Evolutionary conservation across 2,797 vertebrate genomes (phyloP).

Genomic region (Podargus strigoides): DNA sequence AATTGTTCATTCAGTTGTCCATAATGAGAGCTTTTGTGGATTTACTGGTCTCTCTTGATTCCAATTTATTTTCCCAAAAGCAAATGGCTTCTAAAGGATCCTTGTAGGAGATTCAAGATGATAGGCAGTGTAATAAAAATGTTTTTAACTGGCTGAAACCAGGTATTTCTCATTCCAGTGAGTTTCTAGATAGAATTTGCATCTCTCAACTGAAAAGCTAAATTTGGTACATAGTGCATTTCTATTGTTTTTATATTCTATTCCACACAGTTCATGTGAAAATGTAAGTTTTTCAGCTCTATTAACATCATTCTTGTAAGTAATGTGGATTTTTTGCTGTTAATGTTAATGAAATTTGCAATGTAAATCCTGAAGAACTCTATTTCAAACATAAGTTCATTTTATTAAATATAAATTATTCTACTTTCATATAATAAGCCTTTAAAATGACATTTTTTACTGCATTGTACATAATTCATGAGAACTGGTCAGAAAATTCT

Average conservation of each 20-base stretch:
- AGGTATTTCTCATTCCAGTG: not conserved
- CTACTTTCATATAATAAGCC: not conserved
- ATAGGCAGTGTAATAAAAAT: not conserved
- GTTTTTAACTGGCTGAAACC: not conserved
- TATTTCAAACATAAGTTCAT: not conserved
- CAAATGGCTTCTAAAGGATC: not conserved
- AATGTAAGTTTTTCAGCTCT: not conserved
- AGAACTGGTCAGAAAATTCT: not conserved
- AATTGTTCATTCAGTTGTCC: not conserved
- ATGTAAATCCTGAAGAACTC: not conserved
- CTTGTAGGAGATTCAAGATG: not conserved
- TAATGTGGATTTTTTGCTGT: not conserved
- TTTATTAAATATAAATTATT: not conserved
- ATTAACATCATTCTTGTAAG: not conserved
- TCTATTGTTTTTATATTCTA: not conserved
- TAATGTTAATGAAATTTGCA: not conserved
- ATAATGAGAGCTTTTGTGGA: not conserved
- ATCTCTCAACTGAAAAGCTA: not conserved
- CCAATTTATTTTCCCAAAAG: not conserved
- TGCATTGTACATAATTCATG: not conserved
- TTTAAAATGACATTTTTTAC: not conserved
- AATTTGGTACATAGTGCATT: not conserved
- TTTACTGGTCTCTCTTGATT: not conserved
- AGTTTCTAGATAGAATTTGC: not conserved
- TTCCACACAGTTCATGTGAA: not conserved